Evolutionary conservation across 2,888 invertebrate genomes (phyloP).

Genomic region (Phorcus lineatus): DNA sequence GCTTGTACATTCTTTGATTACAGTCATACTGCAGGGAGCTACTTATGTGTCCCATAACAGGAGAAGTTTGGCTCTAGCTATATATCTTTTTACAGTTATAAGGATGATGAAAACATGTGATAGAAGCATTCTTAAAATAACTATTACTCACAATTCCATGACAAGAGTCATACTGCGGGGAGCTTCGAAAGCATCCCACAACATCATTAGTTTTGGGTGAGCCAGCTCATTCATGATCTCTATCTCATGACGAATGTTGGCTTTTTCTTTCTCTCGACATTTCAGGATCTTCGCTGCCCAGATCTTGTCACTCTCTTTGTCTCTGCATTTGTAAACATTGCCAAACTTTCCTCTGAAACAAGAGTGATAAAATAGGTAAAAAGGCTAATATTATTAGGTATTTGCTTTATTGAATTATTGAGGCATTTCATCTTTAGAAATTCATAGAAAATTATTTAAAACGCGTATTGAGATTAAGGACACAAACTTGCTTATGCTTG

Average conservation of each 20-base stretch:
- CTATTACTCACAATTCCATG: slow-evolving; percentile 93
- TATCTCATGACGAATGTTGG: slow-evolving; percentile 94
- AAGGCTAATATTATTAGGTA: background rate
- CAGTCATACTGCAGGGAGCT: slow-evolving; percentile 87
- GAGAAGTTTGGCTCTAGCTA: slow-evolving; percentile 90
- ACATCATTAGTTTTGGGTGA: slow-evolving; percentile 95
- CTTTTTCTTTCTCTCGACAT: slow-evolving; percentile 88
- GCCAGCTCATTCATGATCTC: slow-evolving; percentile 96
- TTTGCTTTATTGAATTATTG: no score
- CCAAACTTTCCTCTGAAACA: slow-evolving; percentile 78
- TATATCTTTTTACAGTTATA: no score
- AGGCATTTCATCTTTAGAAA: no score
- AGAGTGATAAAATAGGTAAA: background rate
- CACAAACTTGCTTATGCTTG: no score
- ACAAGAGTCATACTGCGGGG: slow-evolving; percentile 93
- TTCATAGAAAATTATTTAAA: no score
- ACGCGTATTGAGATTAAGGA: no score
- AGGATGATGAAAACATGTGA: no score
- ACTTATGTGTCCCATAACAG: slow-evolving; percentile 95
- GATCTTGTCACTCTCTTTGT: slow-evolving; percentile 81
- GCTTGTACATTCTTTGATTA: slow-evolving; percentile 97
- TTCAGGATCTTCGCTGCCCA: slow-evolving; percentile 93
- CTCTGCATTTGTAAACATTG: slow-evolving; percentile 78
- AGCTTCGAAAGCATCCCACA: slow-evolving; percentile 90
- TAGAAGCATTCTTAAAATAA: background rate